These are phyloP conservation scores for Teleiodes luculella DNA, from an alignment of 2,888 invertebrate species.

Conservation along the genomic window DNA sequence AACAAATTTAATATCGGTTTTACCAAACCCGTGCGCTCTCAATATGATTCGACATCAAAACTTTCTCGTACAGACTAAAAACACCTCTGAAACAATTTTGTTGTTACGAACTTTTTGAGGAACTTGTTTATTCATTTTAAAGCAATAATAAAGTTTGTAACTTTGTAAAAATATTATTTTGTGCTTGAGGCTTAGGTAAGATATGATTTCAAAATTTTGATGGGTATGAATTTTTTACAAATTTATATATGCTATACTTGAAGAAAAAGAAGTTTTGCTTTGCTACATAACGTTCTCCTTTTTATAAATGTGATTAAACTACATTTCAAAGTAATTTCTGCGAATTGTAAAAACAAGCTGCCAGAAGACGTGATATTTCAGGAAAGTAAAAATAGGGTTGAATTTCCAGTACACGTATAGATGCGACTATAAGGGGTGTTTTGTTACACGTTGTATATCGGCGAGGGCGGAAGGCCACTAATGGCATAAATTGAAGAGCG, in stretches of 20 bases:
- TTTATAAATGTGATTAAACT: no score
- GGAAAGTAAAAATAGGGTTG: neutral
- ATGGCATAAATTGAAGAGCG: slow-evolving; percentile 69
- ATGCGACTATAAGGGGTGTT: slow-evolving; percentile 14
- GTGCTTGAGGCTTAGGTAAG: neutral
- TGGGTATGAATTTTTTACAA: no score
- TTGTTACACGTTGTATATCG: slow-evolving; percentile 36
- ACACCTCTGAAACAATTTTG: slow-evolving; percentile 14
- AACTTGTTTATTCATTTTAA: slow-evolving; percentile 14
- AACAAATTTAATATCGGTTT: slow-evolving; percentile 15
- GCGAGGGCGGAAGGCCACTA: slow-evolving; percentile 58
- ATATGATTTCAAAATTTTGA: neutral
- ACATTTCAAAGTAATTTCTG: no score
- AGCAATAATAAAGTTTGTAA: slow-evolving; percentile 13
- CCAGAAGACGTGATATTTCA: neutral
- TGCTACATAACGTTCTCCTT: no score
- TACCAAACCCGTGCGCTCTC: slow-evolving; percentile 7
- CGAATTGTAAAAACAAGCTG: no score
- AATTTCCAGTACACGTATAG: neutral
- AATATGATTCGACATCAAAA: slow-evolving; percentile 12
- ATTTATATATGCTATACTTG: no score
- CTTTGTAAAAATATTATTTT: slow-evolving; percentile 11
- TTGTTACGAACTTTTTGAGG: slow-evolving; percentile 11
- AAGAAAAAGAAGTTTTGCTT: no score
- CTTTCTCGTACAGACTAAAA: slow-evolving; percentile 10